These are phyloP conservation scores for Dendroctonus valens DNA, from an alignment of 1,140 invertebrate species.

Conservation along the genomic window DNA sequence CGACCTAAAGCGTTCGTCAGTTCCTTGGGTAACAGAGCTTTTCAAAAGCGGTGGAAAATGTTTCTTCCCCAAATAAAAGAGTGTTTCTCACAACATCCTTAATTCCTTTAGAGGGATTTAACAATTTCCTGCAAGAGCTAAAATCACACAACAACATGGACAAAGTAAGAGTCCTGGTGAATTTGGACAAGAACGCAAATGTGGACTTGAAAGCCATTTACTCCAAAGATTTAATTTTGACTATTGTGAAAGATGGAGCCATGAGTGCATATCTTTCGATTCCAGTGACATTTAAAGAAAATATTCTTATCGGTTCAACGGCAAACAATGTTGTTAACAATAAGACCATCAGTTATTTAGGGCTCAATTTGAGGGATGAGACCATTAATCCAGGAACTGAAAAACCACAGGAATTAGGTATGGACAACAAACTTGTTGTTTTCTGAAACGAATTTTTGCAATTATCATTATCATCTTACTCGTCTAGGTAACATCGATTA, in stretches of 20 bases:
- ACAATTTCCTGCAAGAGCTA: conserved; percentile 40
- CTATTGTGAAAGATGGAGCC: conserved; percentile 40
- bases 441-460: background rate
- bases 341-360: conserved; percentile 40
- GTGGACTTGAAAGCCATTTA: conserved; percentile 35
- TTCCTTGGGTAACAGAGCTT: conserved; percentile 44
- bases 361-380: conserved; percentile 45
- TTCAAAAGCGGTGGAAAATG: conserved; percentile 22
- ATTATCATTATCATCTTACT: no score
- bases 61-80: conserved; percentile 32
- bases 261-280: conserved; percentile 39
- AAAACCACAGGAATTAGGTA: conserved; percentile 41
- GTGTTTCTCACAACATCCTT: conserved; percentile 39
- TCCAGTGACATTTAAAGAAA: conserved; percentile 38
- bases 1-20: conserved; percentile 40
- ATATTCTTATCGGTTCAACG: conserved; percentile 26
- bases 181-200: conserved; percentile 41
- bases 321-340: conserved; percentile 35
- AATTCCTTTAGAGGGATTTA: conserved; percentile 44
- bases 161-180: conserved; percentile 39
- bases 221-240: conserved; percentile 36
- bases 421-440: conserved; percentile 2
- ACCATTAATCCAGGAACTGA: conserved; percentile 40
- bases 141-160: conserved; percentile 35
- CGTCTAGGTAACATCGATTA: conserved; percentile 41